Evolutionary conservation across 1,140 invertebrate genomes (phyloP).

Genomic region (Leptopilina boulardi): DNA sequence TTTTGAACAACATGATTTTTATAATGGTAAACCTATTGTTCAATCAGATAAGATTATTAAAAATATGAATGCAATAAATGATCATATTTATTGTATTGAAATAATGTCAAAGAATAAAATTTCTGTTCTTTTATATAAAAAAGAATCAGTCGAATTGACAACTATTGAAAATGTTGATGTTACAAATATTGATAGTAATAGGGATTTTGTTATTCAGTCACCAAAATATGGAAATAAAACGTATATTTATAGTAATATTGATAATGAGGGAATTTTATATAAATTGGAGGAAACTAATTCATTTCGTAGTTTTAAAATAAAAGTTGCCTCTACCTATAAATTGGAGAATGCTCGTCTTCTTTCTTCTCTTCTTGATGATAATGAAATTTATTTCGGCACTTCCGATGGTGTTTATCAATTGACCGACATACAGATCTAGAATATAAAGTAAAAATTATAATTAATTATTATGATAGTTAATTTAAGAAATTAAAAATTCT

Average conservation of each 20-base stretch:
- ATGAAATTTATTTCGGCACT: background rate
- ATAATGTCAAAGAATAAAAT: background rate
- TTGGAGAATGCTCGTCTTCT: background rate
- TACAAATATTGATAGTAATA: background rate
- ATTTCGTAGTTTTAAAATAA: background rate
- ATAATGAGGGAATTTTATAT: background rate
- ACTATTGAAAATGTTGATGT: background rate
- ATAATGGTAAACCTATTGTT: background rate
- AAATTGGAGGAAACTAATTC: background rate
- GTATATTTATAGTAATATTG: background rate
- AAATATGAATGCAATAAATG: background rate
- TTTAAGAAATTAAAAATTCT: no score
- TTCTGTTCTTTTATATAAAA: background rate
- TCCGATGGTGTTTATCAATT: background rate
- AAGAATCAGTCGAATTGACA: background rate
- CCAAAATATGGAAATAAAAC: background rate
- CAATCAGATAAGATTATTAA: background rate
- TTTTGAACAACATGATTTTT: constrained; percentile 1
- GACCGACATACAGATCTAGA: no score
- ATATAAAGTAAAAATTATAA: no score
- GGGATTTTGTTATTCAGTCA: background rate
- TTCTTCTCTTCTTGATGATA: background rate
- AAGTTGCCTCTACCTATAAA: background rate
- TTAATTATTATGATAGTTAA: no score
- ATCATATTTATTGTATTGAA: constrained; percentile 1